These are phyloP conservation scores for Orthonevra nobilis DNA, from an alignment of 2,888 invertebrate species.

Conservation along the genomic window DNA sequence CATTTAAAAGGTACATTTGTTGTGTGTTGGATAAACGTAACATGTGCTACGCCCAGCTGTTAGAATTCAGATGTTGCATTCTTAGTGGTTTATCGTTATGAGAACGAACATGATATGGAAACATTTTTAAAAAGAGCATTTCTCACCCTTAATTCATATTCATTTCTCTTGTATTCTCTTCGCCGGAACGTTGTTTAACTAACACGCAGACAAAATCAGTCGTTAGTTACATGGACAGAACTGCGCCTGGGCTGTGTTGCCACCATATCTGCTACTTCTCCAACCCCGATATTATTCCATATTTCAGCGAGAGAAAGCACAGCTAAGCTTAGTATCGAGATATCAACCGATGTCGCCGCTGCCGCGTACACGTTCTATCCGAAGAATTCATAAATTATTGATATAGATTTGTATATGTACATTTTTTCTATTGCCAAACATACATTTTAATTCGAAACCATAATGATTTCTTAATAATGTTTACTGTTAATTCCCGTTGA, in stretches of 20 bases:
- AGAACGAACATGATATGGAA: conserved; percentile 2
- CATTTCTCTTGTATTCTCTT: conserved; percentile 36
- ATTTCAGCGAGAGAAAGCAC: conserved; percentile 44
- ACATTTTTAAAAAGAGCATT: conserved; percentile 19
- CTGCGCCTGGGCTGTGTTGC: conserved; percentile 63
- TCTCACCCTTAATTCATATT: conserved; percentile 12
- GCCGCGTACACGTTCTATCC: conserved; percentile 23
- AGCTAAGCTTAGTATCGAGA: conserved; percentile 65
- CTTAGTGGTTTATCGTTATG: no score
- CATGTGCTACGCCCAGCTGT: conserved; percentile 62
- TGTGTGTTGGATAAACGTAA: conserved; percentile 25
- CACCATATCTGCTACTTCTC: conserved; percentile 49
- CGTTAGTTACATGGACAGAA: conserved; percentile 36
- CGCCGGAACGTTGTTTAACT: conserved; percentile 21
- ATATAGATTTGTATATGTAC: no score
- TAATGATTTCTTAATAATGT: no score
- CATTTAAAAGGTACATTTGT: conserved; percentile 11
- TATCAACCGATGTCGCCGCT: conserved; percentile 50
- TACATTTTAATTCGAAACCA: no score
- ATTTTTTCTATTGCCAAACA: no score
- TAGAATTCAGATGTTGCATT: no score
- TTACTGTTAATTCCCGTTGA: no score
- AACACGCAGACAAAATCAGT: conserved; percentile 43
- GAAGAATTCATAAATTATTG: conserved; percentile 24
- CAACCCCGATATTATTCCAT: conserved; percentile 45